phyloP scores from a whole-genome alignment of 1,140 invertebrate species.

The Ladona fulva region DNA sequence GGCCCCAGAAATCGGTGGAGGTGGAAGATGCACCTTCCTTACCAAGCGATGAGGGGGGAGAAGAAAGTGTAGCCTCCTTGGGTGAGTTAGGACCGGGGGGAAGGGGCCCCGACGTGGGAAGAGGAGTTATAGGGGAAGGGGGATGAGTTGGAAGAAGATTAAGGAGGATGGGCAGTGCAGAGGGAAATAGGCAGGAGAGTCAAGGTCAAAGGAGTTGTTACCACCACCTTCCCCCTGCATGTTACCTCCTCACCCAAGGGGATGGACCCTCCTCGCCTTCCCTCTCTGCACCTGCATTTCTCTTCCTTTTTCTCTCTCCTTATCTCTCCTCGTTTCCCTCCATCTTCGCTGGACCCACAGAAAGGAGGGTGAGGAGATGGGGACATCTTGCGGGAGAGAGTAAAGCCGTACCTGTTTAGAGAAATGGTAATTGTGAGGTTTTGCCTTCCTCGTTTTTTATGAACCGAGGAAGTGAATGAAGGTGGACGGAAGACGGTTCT shows the following conservation, averaged over 20 bases:
- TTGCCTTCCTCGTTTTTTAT: no score
- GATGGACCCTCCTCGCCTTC: background rate
- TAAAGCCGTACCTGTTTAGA: no score
- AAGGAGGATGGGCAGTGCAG: background rate
- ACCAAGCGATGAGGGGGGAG: background rate
- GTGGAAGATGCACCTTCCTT: background rate
- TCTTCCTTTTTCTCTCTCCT: background rate
- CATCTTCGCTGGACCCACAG: background rate
- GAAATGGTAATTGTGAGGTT: no score
- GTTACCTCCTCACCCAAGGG: no score
- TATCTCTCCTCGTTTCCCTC: background rate
- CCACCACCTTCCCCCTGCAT: background rate
- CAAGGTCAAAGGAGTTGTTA: background rate
- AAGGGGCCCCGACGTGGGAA: background rate
- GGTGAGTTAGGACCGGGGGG: background rate
- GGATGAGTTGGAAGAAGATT: background rate
- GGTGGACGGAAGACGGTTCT: no score
- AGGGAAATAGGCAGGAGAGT: constrained; percentile 4
- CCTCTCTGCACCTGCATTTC: background rate
- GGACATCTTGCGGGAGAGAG: no score
- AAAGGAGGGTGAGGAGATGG: no score
- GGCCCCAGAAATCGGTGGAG: background rate
- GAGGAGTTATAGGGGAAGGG: background rate
- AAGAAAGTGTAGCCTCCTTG: no score
- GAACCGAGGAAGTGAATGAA: no score